Evolutionary conservation across 2,888 invertebrate genomes (phyloP), one percentile per base, ranked within the genome.

Genomic region (Brachyptera risi): DNA sequence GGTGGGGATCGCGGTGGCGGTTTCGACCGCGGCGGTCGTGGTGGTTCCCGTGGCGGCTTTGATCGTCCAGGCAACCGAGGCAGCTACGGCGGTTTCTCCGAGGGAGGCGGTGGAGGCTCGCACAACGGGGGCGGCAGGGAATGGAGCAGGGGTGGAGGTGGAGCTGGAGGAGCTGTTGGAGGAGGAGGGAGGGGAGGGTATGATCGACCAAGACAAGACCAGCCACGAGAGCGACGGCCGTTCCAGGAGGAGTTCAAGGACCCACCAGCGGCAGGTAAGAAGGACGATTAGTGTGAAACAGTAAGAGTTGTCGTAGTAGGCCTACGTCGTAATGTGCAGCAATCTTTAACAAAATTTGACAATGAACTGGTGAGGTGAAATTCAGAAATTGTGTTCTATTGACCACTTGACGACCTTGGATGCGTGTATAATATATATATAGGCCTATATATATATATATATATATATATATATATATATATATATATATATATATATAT

Each of bases 1-100:
- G 73, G 77, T 54, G 70, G 50, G 61, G 31, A 31, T 11, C 78
- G 79, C 35, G 77, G 79, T 68, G 79, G 79, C 69, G 80, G 81
- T 67, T 76, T 77, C 68, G 77, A 75, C 56, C 70, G 50, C 60
- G 19, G 54, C 37, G 37, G 35, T 15, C 61, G 68, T 44, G 68
- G 68, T 4, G 44, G 19, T 21, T 3, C 4, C 3, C 5, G 65
- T 35, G 65, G 67, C 9, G 64, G 63, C 15, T 61, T 64, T 17
- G 63, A 58, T n/a, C 54, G 54, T 15, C 58, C 67, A 56, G 67
- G 67, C 21, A 66, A 67, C 58, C 62, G 71, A 47, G 69, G 70
- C 35, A 68, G 67, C 60, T 67, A 68, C 44, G 69, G 68, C 42
- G 67, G 67, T 13, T 69, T 68, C 35, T 68, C 68, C 27, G 68